Conservation (phyloP, 2,888 invertebrate species). For the Cheilosia urbana region DNA sequence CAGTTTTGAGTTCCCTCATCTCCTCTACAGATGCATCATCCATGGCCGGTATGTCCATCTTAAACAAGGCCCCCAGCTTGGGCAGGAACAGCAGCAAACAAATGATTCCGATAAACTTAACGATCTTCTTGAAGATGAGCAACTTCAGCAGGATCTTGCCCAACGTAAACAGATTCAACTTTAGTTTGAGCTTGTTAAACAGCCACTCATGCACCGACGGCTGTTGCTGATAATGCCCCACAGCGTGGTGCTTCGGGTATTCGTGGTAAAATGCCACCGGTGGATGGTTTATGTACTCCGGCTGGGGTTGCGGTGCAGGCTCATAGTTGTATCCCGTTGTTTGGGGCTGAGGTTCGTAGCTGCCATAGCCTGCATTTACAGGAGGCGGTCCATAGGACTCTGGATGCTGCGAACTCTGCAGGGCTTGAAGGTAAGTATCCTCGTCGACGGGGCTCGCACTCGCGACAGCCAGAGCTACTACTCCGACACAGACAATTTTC, state of each 20-base stretch:
- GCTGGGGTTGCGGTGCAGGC: slow-evolving; percentile 83
- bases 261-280: slow-evolving; percentile 56
- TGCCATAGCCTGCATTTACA: slow-evolving; percentile 23
- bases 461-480: slow-evolving; percentile 11
- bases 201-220: slow-evolving; percentile 84
- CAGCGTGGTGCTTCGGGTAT: slow-evolving; percentile 82
- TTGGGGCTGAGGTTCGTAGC: slow-evolving; percentile 81
- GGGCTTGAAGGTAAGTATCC: slow-evolving; percentile 80
- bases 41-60: slow-evolving; percentile 77
- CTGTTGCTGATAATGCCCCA: slow-evolving; percentile 82
- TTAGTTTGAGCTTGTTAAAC: slow-evolving; percentile 88
- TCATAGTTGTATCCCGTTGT: slow-evolving; percentile 84
- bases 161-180: slow-evolving; percentile 89
- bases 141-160: slow-evolving; percentile 91
- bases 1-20: slow-evolving; percentile 34
- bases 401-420: slow-evolving; percentile 79
- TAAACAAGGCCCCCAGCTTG: slow-evolving; percentile 84
- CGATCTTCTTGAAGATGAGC: slow-evolving; percentile 91
- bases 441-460: slow-evolving; percentile 57
- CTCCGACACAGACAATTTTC: slow-evolving; percentile 51
- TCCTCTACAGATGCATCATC: slow-evolving; percentile 57
- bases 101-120: slow-evolving; percentile 91
- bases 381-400: slow-evolving; percentile 56
- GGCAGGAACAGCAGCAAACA: slow-evolving; percentile 91
- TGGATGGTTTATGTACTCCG: slow-evolving; percentile 78